Evolutionary conservation across 2,113 vertebrate species (phyloP).

Genomic region (Zosterops hypoxanthus): DNA sequence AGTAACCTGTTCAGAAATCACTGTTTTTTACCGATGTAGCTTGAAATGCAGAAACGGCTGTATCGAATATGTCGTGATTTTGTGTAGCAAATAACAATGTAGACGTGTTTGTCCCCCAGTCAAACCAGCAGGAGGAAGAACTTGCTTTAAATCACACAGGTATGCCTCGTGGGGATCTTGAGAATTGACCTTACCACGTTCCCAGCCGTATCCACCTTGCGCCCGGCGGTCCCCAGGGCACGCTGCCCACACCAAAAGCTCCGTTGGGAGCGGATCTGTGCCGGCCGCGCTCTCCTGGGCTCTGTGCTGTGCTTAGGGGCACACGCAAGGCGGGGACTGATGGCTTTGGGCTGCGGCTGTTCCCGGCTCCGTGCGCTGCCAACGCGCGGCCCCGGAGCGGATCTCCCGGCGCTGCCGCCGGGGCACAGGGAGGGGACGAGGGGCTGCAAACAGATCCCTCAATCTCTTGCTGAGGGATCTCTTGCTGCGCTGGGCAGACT

Average conservation of each 20-base stretch:
- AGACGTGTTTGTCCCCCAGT: not conserved
- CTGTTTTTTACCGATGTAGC: not conserved
- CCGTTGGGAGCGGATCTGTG: accelerated
- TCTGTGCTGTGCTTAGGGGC: not conserved
- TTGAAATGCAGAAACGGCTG: not conserved
- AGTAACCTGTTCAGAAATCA: not conserved
- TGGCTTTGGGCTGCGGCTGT: not conserved
- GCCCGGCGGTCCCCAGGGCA: not conserved
- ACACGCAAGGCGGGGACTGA: not conserved
- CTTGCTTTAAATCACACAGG: not conserved
- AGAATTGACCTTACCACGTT: not conserved
- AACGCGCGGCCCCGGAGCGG: accelerated
- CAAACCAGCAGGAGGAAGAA: not conserved
- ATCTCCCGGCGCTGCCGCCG: not conserved
- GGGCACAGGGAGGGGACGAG: no score
- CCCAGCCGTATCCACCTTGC: accelerated
- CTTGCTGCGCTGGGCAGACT: not conserved
- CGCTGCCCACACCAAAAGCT: accelerated
- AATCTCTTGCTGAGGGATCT: accelerated
- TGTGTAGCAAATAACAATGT: not conserved
- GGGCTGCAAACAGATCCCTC: accelerated
- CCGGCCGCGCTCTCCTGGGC: not conserved
- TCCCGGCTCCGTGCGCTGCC: not conserved
- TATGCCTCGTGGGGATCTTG: not conserved
- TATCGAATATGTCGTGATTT: not conserved